These are phyloP conservation scores for Sander vitreus DNA, from an alignment of 2,113 vertebrate genomes.

Conservation along the genomic window DNA sequence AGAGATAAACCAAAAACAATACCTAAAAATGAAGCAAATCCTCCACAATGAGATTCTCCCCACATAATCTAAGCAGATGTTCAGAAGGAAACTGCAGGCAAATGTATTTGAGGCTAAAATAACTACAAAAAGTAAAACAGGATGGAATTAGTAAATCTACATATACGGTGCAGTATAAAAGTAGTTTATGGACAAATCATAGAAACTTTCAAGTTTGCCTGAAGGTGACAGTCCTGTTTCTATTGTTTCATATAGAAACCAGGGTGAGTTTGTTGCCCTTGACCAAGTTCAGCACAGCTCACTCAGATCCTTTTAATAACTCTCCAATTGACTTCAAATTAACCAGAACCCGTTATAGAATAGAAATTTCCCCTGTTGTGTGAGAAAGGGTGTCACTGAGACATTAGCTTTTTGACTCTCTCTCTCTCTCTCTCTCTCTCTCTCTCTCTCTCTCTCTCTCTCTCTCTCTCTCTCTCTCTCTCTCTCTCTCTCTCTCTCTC, in stretches of 20 bases:
- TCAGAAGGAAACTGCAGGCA: conserved; percentile 20
- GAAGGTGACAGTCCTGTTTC: conserved; percentile 62
- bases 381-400: conserved; percentile 83
- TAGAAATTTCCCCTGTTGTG: conserved; percentile 81
- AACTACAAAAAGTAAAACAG: neutral
- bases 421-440: too few species aligned
- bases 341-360: conserved; percentile 86
- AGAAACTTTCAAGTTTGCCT: conserved; percentile 66
- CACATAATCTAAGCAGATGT: conserved; percentile 40
- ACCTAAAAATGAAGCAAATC: conserved; percentile 62
- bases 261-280: conserved; percentile 81
- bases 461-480: conserved; percentile 32
- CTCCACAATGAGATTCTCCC: conserved; percentile 51
- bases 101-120: conserved; percentile 1
- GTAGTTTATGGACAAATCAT: conserved; percentile 20
- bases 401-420: conserved; percentile 81
- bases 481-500: conserved; percentile 63
- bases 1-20: conserved; percentile 70
- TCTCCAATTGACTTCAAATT: conserved; percentile 87
- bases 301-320: conserved; percentile 85
- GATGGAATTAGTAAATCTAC: neutral
- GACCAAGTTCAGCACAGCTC: conserved; percentile 85
- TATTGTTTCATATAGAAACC: conserved; percentile 60
- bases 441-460: conserved; percentile 44
- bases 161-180: conserved; percentile 8